Conservation (phyloP, 2,888 invertebrate species). For the Drosophila anomalata region DNA sequence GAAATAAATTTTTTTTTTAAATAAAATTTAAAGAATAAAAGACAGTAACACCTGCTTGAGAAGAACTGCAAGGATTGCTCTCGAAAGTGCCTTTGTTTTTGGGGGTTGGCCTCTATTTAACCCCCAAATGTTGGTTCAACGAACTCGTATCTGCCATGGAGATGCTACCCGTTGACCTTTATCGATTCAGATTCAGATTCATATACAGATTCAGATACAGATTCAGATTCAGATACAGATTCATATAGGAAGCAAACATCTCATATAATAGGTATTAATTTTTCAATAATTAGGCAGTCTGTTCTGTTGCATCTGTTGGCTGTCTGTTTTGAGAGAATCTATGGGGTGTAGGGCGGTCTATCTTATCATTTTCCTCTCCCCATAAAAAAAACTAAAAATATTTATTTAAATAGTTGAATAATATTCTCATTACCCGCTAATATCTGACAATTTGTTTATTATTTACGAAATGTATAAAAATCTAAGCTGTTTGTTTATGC, state of each 20-base stretch:
- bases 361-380: not conserved
- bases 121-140: conserved; percentile 34
- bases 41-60: conserved; percentile 15
- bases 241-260: too few species aligned
- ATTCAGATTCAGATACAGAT: not conserved
- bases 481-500: not conserved
- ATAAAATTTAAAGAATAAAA: not conserved
- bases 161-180: conserved; percentile 41
- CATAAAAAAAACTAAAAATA: not conserved
- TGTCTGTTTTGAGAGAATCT: conserved; percentile 32
- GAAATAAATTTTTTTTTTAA: not conserved
- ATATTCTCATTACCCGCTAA: not conserved
- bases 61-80: conserved; percentile 7
- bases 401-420: not conserved
- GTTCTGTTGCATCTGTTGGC: conserved; percentile 40
- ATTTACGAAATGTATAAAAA: conserved; percentile 7
- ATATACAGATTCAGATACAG: not conserved
- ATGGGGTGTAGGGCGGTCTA: too few species aligned
- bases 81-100: conserved; percentile 19
- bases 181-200: conserved; percentile 6
- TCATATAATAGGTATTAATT: conserved; percentile 35
- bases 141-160: conserved; percentile 32
- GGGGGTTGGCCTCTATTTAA: conserved; percentile 37
- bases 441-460: conserved; percentile 5
- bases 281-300: conserved; percentile 59